Evolutionary conservation across 2,888 invertebrate genomes (phyloP).

Genomic region (Yponomeuta plumbellus): DNA sequence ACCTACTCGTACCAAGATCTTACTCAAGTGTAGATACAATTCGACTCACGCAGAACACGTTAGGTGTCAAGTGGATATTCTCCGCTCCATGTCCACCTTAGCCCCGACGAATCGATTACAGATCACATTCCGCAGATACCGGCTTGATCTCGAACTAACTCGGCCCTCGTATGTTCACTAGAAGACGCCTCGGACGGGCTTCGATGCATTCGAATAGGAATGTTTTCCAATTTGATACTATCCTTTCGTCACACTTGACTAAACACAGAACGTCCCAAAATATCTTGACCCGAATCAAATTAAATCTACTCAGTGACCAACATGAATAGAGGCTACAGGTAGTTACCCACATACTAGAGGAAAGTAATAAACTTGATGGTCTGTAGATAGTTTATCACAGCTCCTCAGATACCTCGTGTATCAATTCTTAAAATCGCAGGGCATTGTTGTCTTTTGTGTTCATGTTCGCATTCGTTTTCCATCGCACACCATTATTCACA

Average conservation of each 20-base stretch:
- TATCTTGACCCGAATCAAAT: not conserved
- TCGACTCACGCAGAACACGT: not conserved
- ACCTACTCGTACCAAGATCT: not conserved
- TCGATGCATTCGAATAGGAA: not conserved
- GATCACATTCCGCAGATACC: not conserved
- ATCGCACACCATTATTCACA: conserved; percentile 77
- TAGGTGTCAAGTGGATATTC: not conserved
- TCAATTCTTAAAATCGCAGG: conserved; percentile 71
- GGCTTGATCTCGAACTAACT: not conserved
- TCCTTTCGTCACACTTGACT: not conserved
- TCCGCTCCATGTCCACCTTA: not conserved
- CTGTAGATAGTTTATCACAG: not conserved
- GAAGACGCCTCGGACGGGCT: not conserved
- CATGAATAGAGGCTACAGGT: not conserved
- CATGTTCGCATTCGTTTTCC: conserved; percentile 73
- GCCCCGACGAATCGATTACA: not conserved
- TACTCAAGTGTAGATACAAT: not conserved
- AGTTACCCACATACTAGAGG: not conserved
- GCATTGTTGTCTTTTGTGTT: conserved; percentile 76
- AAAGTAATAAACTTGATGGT: not conserved
- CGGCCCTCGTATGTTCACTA: not conserved
- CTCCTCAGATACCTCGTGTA: conserved; percentile 62
- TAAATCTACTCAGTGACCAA: not conserved
- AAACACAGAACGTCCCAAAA: not conserved
- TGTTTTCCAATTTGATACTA: not conserved